Conservation (phyloP, 2,797 vertebrate species). For the Peromyscus eremicus region DNA sequence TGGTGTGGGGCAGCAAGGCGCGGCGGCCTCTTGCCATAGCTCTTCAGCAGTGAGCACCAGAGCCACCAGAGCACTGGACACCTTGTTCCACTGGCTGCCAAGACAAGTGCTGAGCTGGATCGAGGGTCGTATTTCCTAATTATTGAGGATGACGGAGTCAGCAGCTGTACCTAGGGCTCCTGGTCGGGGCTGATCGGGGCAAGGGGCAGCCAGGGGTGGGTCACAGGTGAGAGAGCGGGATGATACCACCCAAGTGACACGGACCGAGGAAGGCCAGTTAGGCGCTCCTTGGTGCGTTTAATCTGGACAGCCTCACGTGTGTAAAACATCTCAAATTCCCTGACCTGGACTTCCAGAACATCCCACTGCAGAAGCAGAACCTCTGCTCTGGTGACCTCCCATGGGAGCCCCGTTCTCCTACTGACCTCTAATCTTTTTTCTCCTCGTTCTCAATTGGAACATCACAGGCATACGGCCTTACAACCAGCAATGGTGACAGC, state of each 20-base stretch:
- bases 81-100: rapidly evolving
- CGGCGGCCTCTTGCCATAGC: rapidly evolving
- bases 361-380: neutral
- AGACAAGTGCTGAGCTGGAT: neutral
- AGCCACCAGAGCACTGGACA: rapidly evolving
- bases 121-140: rapidly evolving
- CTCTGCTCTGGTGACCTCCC: too few relatives aligned
- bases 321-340: neutral
- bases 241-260: neutral
- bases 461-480: neutral
- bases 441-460: rapidly evolving
- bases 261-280: too few relatives aligned
- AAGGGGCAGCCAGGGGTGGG: neutral
- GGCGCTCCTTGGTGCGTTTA: neutral
- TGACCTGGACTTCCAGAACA: neutral
- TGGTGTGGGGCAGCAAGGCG: rapidly evolving
- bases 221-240: neutral
- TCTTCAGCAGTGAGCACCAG: neutral
- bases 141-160: too few relatives aligned
- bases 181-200: rapidly evolving
- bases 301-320: neutral
- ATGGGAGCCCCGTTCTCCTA: too few relatives aligned
- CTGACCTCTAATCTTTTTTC: rapidly evolving
- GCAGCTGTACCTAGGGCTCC: neutral
- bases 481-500: neutral